These are phyloP conservation scores for Macaca mulatta DNA, from an alignment of 2,113 vertebrate genomes.

Conservation along the genomic window DNA sequence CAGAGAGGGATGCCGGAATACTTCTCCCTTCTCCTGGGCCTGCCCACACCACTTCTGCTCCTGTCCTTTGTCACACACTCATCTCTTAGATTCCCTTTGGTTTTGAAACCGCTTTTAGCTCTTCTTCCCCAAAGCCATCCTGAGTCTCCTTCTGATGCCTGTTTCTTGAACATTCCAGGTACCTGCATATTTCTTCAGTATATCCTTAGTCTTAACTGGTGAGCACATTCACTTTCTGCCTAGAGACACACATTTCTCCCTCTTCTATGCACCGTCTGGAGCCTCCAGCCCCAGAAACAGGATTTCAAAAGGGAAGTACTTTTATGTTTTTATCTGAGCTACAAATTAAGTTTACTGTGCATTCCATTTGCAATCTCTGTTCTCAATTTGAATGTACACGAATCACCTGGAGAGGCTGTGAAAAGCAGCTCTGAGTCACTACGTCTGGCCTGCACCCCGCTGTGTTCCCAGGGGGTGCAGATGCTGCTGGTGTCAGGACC, in stretches of 20 bases:
- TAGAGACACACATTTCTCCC: background rate
- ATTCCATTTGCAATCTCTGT: background rate
- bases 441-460: background rate
- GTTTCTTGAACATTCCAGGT: background rate
- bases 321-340: background rate
- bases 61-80: background rate
- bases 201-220: background rate
- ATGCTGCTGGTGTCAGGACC: too few species aligned
- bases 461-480: background rate
- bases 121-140: background rate
- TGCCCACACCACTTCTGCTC: background rate
- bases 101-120: background rate
- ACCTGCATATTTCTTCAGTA: background rate
- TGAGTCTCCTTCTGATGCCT: background rate
- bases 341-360: background rate
- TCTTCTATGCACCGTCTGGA: background rate
- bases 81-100: background rate
- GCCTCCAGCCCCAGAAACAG: background rate
- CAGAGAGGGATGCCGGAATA: background rate
- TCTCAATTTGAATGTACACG: background rate
- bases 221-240: background rate
- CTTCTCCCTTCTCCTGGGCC: background rate
- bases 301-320: background rate
- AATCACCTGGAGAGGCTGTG: background rate
- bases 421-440: background rate